These are phyloP conservation scores for Acanthosepion lycidas DNA, from an alignment of 2,888 invertebrate species.

Conservation along the genomic window DNA sequence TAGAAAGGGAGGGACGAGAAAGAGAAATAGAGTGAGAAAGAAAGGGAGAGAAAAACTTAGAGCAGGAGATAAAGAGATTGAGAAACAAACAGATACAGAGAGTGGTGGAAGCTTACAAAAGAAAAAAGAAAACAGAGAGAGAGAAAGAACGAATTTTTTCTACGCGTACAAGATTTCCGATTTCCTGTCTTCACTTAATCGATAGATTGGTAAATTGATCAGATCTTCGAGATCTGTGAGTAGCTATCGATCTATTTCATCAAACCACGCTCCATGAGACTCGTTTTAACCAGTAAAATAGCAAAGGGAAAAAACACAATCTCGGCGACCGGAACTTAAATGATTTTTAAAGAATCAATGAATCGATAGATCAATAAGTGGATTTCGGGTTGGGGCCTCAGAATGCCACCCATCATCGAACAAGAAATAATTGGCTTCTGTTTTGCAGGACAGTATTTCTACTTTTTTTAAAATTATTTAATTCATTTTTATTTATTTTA, in stretches of 20 bases:
- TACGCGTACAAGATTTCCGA: not conserved
- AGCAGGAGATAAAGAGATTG: not conserved
- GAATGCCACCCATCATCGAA: not conserved
- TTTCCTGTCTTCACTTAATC: not conserved
- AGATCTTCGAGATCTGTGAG: conserved; percentile 2
- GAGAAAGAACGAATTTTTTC: not conserved
- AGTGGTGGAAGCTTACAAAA: not conserved
- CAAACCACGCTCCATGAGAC: not conserved
- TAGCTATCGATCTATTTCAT: not conserved
- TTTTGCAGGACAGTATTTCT: not conserved
- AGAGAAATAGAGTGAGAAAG: not conserved
- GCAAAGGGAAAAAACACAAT: not conserved
- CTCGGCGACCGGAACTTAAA: not conserved
- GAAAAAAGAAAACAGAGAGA: not conserved
- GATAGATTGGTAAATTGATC: not conserved
- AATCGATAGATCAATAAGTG: not conserved
- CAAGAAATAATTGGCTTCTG: not conserved
- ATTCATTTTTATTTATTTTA: not conserved
- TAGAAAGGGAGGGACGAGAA: not conserved
- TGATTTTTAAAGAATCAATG: not conserved
- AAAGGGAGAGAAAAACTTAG: not conserved
- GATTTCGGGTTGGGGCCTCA: not conserved
- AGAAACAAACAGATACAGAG: not conserved
- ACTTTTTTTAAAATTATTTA: not conserved
- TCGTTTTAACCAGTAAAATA: not conserved